Evolutionary conservation across 2,888 invertebrate genomes (phyloP), one percentile per base, ranked within the genome.

Genomic region (Polymixis flavicincta): DNA sequence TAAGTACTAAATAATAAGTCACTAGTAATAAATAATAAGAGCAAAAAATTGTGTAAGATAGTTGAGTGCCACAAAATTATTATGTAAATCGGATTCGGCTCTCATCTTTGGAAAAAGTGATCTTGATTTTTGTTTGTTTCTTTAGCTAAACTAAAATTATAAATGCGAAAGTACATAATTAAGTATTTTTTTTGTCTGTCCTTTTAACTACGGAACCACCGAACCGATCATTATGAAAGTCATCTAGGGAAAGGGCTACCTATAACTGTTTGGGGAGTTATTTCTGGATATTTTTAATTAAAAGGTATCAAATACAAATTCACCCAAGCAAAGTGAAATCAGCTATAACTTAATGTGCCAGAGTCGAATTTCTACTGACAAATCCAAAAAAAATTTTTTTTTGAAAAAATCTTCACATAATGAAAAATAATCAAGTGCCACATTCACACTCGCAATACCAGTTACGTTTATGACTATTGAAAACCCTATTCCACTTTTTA

Each of bases 401-500:
- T n/a, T n/a, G n/a, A n/a, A n/a, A n/a, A n/a, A n/a, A n/a, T n/a
- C n/a, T n/a, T n/a, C n/a, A n/a, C n/a, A n/a, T n/a, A n/a, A 8
- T 9, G 14, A 59, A 37, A 68, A 69, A 14, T 71, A 69, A 67
- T 55, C 13, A 71, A 70, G 14, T 55, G 13, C n/a, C 22, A n/a
- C n/a, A 59, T 66, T 50, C 67, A 19, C 61, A 69, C 57, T 75
- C 50, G 25, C 60, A 66, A 57, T 69, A 73, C 60, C 71, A 68
- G 48, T 71, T 78, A 37, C 67, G 66, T 76, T 83, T 75, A 83
- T 77, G 72, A 79, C 87, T 75, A 82, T 84, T 78, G 78, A 76
- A 78, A 84, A 86, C 74, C 75, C 72, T 76, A 77, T 80, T 85
- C 50, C 50, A 61, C 37, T 50, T 78, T 86, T 85, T 83, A 87